Conservation (phyloP, 2,113 vertebrate species). For the Phalacrocorax carbo region DNA sequence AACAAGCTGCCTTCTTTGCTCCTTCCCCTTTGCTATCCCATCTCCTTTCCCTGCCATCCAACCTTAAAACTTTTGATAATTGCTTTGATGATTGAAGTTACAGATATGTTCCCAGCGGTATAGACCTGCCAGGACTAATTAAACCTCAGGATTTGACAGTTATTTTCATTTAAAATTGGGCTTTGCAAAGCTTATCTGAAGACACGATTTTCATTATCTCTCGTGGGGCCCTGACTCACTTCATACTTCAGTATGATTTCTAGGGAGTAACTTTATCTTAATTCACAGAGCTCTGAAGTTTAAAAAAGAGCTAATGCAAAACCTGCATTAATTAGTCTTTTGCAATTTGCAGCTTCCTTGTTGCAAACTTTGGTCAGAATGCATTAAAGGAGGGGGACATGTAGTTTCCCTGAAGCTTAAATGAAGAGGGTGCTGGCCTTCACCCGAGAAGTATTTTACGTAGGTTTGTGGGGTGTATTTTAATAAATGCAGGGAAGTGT, state of each 20-base stretch:
- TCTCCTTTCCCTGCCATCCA: background rate
- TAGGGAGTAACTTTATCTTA: conserved; percentile 10
- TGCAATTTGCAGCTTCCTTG: background rate
- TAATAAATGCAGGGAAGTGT: background rate
- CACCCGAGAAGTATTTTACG: background rate
- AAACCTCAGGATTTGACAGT: background rate
- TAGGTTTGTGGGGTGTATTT: background rate
- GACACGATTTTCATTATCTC: background rate
- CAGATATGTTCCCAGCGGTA: background rate
- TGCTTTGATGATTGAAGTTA: conserved; percentile 6
- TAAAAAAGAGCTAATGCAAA: background rate
- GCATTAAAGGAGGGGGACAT: background rate
- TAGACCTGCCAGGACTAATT: conserved; percentile 38
- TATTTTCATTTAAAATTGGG: conserved; percentile 3
- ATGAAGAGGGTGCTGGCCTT: background rate
- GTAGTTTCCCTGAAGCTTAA: background rate
- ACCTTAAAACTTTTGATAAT: background rate
- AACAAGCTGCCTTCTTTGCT: background rate
- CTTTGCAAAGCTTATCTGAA: background rate
- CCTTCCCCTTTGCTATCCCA: background rate
- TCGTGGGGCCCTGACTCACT: background rate
- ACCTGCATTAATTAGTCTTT: background rate
- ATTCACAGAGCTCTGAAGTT: background rate
- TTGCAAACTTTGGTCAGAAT: background rate
- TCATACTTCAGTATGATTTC: background rate